Conservation (phyloP, 2,113 vertebrate genomes). For the Grammomys surdaster region DNA sequence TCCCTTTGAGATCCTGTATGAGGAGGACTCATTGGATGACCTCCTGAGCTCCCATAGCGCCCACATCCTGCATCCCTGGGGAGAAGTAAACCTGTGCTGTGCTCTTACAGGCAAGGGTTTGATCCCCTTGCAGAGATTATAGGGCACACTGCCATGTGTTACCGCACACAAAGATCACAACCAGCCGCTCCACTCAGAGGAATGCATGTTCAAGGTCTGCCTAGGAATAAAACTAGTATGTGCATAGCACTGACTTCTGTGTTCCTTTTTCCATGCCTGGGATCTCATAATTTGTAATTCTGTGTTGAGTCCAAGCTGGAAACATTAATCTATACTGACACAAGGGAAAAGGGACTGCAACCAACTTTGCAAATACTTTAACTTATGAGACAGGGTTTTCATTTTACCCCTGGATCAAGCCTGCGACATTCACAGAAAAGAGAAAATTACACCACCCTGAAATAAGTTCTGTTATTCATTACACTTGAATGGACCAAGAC, state of each 20-base stretch:
- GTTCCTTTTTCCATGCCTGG: neutral
- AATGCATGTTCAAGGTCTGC: neutral
- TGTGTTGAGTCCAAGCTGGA: neutral
- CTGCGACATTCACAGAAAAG: neutral
- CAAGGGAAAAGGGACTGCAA: conserved; percentile 7
- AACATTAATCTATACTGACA: neutral
- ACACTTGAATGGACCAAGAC: neutral
- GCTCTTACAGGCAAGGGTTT: neutral
- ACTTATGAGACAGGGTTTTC: conserved; percentile 26
- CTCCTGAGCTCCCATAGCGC: neutral
- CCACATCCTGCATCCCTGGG: neutral
- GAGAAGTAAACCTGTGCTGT: neutral
- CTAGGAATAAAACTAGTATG: neutral
- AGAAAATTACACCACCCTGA: neutral
- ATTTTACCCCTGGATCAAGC: neutral
- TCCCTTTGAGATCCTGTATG: neutral
- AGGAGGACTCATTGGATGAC: neutral
- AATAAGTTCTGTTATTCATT: neutral
- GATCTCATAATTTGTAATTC: conserved; percentile 22
- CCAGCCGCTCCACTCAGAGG: neutral
- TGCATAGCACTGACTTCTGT: neutral
- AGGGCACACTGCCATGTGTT: neutral
- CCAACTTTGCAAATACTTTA: conserved; percentile 12
- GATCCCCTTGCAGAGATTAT: neutral
- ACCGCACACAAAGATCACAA: neutral